Percentiles rank a stretch among this genome's conserved stretches.
phyloP scores from a whole-genome alignment of 2,113 vertebrate genomes.

The Ammodramus savannarum region DNA sequence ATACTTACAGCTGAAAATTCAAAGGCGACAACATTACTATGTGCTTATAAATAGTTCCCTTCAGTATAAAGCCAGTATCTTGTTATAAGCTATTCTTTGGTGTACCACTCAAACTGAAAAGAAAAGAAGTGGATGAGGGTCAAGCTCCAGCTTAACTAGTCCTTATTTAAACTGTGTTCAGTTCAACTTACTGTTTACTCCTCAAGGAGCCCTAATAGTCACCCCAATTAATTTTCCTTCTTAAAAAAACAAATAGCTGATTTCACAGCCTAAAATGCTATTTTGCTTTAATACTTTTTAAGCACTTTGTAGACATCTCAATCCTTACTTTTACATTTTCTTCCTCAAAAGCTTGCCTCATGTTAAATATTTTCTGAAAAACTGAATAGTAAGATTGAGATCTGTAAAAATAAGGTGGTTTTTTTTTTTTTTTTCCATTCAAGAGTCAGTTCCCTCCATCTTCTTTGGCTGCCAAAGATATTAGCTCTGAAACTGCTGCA shows the following conservation, averaged over 20 bases:
- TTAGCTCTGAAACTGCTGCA: not conserved
- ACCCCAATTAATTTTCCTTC: not conserved
- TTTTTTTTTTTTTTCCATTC: not conserved
- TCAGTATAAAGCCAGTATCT: constrained; percentile 9
- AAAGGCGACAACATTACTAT: not conserved
- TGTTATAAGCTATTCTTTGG: not conserved
- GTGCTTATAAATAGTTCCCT: constrained; percentile 29
- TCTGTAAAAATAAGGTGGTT: not conserved
- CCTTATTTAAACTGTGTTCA: not conserved
- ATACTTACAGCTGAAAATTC: constrained; percentile 9
- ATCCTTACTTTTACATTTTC: not conserved
- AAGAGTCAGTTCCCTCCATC: not conserved
- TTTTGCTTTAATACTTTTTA: not conserved
- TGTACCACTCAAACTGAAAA: not conserved
- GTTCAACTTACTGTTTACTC: not conserved
- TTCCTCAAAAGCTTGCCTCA: not conserved
- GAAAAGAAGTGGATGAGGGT: not conserved
- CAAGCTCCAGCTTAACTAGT: not conserved
- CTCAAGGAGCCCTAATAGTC: not conserved
- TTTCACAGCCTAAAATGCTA: not conserved
- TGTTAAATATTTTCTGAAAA: not conserved
- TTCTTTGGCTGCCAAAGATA: not conserved
- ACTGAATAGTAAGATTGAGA: not conserved
- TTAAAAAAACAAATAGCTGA: not conserved
- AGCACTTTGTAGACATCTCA: not conserved